phyloP scores from a whole-genome alignment of 2,888 invertebrate genomes.

The Epirrhoe alternata region DNA sequence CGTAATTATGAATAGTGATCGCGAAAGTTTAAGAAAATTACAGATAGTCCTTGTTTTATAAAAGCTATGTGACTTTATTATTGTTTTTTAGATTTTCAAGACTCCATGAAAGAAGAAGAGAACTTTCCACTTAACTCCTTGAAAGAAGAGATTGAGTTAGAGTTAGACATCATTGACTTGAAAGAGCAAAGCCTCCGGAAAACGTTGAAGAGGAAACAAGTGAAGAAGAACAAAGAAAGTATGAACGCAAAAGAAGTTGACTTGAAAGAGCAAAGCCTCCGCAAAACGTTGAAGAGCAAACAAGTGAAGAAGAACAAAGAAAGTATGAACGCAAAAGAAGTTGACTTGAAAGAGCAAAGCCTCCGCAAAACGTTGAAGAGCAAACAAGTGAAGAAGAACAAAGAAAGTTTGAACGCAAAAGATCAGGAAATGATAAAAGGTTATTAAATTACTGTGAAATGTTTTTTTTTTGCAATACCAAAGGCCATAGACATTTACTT shows the following conservation, averaged over 20 bases:
- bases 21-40: no score
- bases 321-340: slow-evolving; percentile 20
- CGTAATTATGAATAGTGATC: no score
- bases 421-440: no score
- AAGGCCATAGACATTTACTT: no score
- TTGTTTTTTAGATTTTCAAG: slow-evolving; percentile 54
- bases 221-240: slow-evolving; percentile 39
- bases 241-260: slow-evolving; percentile 29
- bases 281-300: no score
- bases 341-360: slow-evolving; percentile 45
- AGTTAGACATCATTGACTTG: slow-evolving; percentile 50
- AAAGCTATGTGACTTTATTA: no score
- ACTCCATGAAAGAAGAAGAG: slow-evolving; percentile 62
- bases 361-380: slow-evolving; percentile 25
- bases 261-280: slow-evolving; percentile 44
- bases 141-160: slow-evolving; percentile 56
- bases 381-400: no score
- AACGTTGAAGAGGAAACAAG: slow-evolving; percentile 36
- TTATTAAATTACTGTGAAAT: no score
- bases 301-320: no score
- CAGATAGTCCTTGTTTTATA: no score
- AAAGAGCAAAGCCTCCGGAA: slow-evolving; percentile 39
- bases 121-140: slow-evolving; percentile 53
- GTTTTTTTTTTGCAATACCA: no score
- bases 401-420: no score